Base-by-base conservation (phyloP, 1,140 invertebrate genomes). In the Anoplolepis gracilipes region DNA sequence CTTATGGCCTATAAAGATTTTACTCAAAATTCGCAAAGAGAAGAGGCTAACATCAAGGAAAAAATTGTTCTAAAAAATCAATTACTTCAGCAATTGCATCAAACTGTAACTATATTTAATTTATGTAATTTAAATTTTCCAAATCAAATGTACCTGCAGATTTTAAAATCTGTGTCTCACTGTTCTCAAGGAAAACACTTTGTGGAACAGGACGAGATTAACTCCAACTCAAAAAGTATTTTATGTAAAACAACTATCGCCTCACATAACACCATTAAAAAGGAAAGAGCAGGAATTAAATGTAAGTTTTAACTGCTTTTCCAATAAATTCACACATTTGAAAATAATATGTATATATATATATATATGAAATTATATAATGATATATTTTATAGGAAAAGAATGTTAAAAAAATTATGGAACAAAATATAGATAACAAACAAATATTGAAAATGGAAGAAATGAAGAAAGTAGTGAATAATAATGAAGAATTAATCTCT, bases 1-100 rank as follows among this genome's bases (percentile, higher is more conserved):
- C 86, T 95, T 67, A 92, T 95, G 46, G 93, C 90, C 57, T 91
- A 92, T 73, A 92, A 93, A 78, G 86, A 86, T 28, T 69, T 93
- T 65, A 93, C 92, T 69, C 93, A 94, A 91, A 65, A 55, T 22
- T 69, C 25, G 25, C 25, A 86, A 70, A 42, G 73, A 70, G 64
- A 22, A 65, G 13, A 86, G 8, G 4, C 62, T 28, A 19, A 22
- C 8, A 10, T 39, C 28, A 33, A 72, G 78, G 88, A 90, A 64
- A 82, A 49, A 62, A 75, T 82, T 61, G 22, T 76, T 64, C 25
- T 93, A 1, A 91, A 67, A 73, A 94, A 90, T 87, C 46, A 67
- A 69, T 64, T 88, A 10, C 88, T 94, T 28, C 77, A 88, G 62
- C 22, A 88, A 67, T 82, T 92, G 42, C 65, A 75, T 42, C 28